These are phyloP conservation scores for Montifringilla adamsi DNA, from an alignment of 2,113 vertebrate genomes.

Conservation along the genomic window DNA sequence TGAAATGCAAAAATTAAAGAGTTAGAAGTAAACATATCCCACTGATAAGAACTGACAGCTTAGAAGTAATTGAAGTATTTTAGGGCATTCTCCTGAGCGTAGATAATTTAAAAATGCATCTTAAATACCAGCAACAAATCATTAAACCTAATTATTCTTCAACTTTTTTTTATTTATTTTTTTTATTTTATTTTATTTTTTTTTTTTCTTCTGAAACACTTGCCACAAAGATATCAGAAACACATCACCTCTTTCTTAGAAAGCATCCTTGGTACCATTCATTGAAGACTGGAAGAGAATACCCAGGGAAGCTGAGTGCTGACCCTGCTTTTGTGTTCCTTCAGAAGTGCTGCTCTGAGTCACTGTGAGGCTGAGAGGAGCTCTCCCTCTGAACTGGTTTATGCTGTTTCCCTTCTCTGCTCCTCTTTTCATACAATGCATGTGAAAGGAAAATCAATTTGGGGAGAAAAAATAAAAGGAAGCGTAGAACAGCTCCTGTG, in stretches of 20 bases:
- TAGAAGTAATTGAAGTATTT: not conserved
- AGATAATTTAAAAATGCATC: not conserved
- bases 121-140: not conserved
- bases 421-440: not conserved
- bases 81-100: not conserved
- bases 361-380: not conserved
- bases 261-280: not conserved
- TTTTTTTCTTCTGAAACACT: not conserved
- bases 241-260: not conserved
- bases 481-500: not conserved
- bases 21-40: not conserved
- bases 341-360: not conserved
- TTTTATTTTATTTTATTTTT: too few relatives aligned
- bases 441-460: not conserved
- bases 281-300: not conserved
- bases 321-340: not conserved
- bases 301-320: not conserved
- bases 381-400: not conserved
- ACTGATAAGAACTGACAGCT: constrained; percentile 15
- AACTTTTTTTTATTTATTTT: not conserved
- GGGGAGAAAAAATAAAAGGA: not conserved
- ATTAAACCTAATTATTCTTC: not conserved
- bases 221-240: not conserved
- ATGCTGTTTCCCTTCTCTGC: not conserved
- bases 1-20: not conserved